Percentiles rank a stretch among this genome's conserved stretches.
Evolutionary conservation across 2,888 invertebrate genomes (phyloP).

Genomic region (Agrochola circellaris): DNA sequence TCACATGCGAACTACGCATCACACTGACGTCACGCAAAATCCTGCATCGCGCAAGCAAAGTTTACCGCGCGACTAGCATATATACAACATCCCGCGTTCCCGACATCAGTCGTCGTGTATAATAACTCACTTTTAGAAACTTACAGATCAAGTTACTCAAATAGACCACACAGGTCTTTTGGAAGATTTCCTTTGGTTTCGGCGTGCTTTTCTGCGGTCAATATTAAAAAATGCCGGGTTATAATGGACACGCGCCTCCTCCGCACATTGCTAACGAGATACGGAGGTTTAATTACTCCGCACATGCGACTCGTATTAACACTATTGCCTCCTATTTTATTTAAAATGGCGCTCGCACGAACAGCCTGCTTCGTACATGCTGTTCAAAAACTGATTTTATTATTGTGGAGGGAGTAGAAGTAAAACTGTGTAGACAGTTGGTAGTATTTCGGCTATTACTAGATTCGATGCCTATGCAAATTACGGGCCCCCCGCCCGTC

Average conservation of each 20-base stretch:
- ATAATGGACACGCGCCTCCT: constrained; percentile 33
- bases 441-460: background rate
- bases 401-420: background rate
- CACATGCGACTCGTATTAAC: constrained; percentile 65
- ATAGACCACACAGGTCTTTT: background rate
- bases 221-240: background rate
- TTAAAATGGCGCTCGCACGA: constrained; percentile 43
- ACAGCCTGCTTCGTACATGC: background rate
- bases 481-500: too few relatives aligned
- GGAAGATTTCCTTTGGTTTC: background rate
- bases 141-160: background rate
- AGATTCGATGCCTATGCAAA: background rate
- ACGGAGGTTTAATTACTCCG: constrained; percentile 62
- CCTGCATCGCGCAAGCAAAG: too few relatives aligned
- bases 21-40: too few relatives aligned
- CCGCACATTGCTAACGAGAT: constrained; percentile 55
- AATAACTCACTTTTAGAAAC: too few relatives aligned
- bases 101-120: too few relatives aligned
- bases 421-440: background rate
- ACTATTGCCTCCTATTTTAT: constrained; percentile 62
- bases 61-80: too few relatives aligned
- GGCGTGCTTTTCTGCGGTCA: background rate
- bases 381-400: background rate
- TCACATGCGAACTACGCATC: too few relatives aligned
- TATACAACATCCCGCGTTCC: too few relatives aligned